Evolutionary conservation across 2,797 vertebrate species (phyloP), one percentile per base, ranked within the genome.

Genomic region (Sebastes trivittatus): DNA sequence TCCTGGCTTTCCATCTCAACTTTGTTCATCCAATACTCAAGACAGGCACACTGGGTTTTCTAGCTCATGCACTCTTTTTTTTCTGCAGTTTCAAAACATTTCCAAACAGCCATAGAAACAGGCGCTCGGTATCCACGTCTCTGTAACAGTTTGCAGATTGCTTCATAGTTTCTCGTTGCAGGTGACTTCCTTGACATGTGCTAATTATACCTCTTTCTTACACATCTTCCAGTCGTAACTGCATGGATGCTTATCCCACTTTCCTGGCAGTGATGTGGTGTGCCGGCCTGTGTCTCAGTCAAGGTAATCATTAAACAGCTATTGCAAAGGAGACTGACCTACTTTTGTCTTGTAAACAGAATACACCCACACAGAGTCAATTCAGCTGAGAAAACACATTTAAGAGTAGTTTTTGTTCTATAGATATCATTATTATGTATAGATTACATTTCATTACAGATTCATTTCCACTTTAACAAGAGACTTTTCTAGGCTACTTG

Each of bases 241-340:
- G 98, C 0, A 97, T 97, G 81, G 98, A 99, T 0, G 86, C 97
- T 0, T 99, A 99, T 64, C 96, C 98, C 2, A 98, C 98, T 0
- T 99, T 99, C 87, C 96, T 99, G 0, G 98, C 95, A 0, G 91
- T 98, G 83, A 96, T 99, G 88, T 99, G 98, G 98, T 97, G 96
- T 2, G 97, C 97, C 0, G 98, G 98, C 6, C 84, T 99, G 38
- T 97, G 98, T 79, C 97, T 98, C 88, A 99, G 92, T 89, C 98
- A 98, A 97, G 97, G 98, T 99, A 97, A 96, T 75, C 55, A 82
- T 87, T 80, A 69, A 71, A 70, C 49, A 20, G 10, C 22, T 2
- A 2, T 23, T 16, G 3, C 16, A 32, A 55, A 63, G 3, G 11
- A 66, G 4, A 18, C 29, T 30, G 11, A 29, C 62, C n/a, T 9